Base-by-base conservation (phyloP, 2,797 vertebrate genomes). In the Labeo calbasu region DNA sequence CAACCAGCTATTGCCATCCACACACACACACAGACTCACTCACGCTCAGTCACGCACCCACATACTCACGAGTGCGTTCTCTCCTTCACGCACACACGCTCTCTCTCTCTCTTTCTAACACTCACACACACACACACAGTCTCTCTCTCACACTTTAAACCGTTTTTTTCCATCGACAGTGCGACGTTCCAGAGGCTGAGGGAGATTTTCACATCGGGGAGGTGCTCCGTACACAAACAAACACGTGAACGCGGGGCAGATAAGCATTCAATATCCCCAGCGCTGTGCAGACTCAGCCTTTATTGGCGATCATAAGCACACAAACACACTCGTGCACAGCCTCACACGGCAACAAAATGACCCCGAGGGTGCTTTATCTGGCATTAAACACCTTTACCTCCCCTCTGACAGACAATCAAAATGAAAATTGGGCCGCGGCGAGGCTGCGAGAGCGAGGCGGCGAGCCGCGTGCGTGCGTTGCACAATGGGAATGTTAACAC, bases 181-280 rank as follows among this genome's bases (percentile, higher is more conserved):
- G 92, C 80, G 79, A 91, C 77, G 91, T 91, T 93, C 92, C 93
- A 91, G 93, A 91, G 87, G 87, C 93, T 93, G 94, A 92, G 92
- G 92, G 93, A 91, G 94, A 93, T 95, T 95, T 95, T 95, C 94
- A 95, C 94, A 93, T 92, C 88, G 89, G 91, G 89, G 87, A 86
- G 87, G 89, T 89, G 89, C 89, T 93, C 81, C 82, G 71, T 55
- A 61, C 57, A 77, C 81, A 85, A 79, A 71, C 77, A 85, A 55
- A 81, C 81, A 59, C 59, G 72, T n/a, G 50, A 40, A 81, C 53
- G 36, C 66, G 28, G 79, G 88, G 61, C 88, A 53, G 90, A 93
- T 94, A 93, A 94, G 90, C 90, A 90, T 89, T 92, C 89, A 32
- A 90, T 89, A 89, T 82, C 89, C 89, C 85, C 57, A 88, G 48